Base-by-base conservation (phyloP, 2,888 invertebrate genomes). In the Zaprionus lineosus region DNA sequence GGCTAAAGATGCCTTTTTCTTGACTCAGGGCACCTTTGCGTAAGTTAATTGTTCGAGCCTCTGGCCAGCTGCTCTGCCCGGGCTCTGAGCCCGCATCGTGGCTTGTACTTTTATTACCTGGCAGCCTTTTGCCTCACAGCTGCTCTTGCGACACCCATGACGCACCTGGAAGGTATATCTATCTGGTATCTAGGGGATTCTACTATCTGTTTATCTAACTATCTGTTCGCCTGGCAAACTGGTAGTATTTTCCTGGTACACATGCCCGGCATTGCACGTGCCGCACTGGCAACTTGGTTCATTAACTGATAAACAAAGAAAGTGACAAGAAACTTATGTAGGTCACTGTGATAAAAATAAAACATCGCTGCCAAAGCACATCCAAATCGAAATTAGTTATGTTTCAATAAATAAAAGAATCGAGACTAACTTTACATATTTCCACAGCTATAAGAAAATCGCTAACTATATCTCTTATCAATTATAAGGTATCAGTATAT, bases 121-220 rank as follows among this genome's bases (percentile, higher is more conserved):
- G 33, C 21, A 18, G 31, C 53, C 56, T 63, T 59, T 67, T 74
- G 58, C 65, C 41, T 68, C 65, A 48, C 44, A 56, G 60, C 61
- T 57, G 61, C 51, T 57, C 47, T 78, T 82, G 73, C 83, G 58
- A 74, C 78, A 78, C 79, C 74, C 79, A 71, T 57, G 67, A 55
- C 63, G 58, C 57, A 53, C 52, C 29, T 18, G 29, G 40, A 31
- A 29, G 9, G 11, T 1, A 28, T 44, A 55, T 62, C 46, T 71
- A 74, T 66, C 70, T 47, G 34, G 37, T 58, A 65, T 77, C 74
- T 66, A 39, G 43, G 48, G 29, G 40, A 57, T 51, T 37, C 56
- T 50, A 33, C 50, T n/a, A 39, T 56, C 4, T 29, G 19, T 48
- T n/a, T n/a, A n/a, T n/a, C n/a, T n/a, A n/a, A 53, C 41, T 74